Evolutionary conservation across 92 coral and sea anemone genomes (phyloP).

Genomic region (Parazoanthus darwini): DNA sequence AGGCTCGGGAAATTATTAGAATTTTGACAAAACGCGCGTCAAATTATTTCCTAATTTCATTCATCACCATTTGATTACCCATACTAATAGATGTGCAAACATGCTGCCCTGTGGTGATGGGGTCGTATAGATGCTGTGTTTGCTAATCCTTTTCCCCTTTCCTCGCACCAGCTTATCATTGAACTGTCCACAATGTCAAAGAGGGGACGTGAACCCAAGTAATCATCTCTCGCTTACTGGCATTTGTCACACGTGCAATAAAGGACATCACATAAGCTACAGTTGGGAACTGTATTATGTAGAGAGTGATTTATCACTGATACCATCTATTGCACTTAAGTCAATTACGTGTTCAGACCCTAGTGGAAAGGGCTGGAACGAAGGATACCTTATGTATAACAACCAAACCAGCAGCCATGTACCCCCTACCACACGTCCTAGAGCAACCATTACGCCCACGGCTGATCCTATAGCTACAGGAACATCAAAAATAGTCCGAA

Average conservation of each 20-base stretch:
- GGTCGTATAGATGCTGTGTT: background rate
- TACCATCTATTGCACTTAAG: background rate
- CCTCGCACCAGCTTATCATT: conserved; percentile 52
- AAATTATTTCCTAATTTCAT: no score
- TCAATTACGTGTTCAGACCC: conserved; percentile 6
- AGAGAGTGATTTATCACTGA: background rate
- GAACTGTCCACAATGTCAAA: conserved; percentile 67
- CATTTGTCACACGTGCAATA: conserved; percentile 60
- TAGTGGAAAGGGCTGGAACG: conserved; percentile 13
- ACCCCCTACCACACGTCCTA: background rate
- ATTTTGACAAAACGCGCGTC: no score
- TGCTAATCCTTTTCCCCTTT: background rate
- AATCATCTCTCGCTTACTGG: conserved; percentile 57
- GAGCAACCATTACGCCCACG: background rate
- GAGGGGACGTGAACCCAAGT: conserved; percentile 64
- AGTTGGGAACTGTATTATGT: conserved; percentile 62
- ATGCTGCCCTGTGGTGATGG: no score
- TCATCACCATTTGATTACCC: no score
- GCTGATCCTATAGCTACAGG: background rate
- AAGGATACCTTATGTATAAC: background rate
- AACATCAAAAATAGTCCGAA: conserved; percentile 6
- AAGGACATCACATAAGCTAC: conserved; percentile 39
- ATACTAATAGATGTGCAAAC: no score
- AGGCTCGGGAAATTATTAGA: no score
- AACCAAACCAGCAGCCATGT: background rate